Conservation (phyloP, 2,113 vertebrate species). For the Promerops cafer region DNA sequence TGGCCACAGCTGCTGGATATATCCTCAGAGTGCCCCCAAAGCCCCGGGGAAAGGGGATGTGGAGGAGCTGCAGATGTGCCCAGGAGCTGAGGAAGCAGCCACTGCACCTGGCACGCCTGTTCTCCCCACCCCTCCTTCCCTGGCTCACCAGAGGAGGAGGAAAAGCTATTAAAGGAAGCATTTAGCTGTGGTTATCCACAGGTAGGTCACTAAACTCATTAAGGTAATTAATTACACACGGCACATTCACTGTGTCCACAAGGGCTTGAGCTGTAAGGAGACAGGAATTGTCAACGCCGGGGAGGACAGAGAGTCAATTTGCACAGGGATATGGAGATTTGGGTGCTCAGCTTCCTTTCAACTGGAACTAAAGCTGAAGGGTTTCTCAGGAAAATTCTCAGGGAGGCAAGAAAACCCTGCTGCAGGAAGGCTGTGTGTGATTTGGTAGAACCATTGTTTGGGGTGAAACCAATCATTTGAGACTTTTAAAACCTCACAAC, state of each 20-base stretch:
- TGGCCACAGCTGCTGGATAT: background rate
- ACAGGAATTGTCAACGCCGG: background rate
- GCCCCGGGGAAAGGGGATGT: rapidly evolving
- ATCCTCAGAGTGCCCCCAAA: background rate
- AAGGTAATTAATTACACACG: background rate
- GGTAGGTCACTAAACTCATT: constrained; percentile 2
- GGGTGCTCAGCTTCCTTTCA: background rate
- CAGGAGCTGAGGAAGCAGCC: background rate
- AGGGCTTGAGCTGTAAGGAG: background rate
- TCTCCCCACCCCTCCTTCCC: background rate
- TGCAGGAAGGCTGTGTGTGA: background rate
- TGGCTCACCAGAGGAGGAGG: background rate
- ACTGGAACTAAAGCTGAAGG: background rate
- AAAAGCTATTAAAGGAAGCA: background rate
- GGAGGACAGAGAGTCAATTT: background rate
- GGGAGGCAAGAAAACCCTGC: background rate
- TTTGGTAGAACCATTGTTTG: background rate
- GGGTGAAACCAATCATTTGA: background rate
- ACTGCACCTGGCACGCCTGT: rapidly evolving
- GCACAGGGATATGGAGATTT: background rate
- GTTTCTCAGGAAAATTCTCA: background rate
- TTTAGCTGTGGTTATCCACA: background rate
- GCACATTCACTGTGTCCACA: background rate
- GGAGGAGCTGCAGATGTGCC: background rate
- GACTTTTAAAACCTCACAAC: background rate